These are phyloP conservation scores for Caracal caracal DNA, from an alignment of 2,113 vertebrate species.

Conservation along the genomic window DNA sequence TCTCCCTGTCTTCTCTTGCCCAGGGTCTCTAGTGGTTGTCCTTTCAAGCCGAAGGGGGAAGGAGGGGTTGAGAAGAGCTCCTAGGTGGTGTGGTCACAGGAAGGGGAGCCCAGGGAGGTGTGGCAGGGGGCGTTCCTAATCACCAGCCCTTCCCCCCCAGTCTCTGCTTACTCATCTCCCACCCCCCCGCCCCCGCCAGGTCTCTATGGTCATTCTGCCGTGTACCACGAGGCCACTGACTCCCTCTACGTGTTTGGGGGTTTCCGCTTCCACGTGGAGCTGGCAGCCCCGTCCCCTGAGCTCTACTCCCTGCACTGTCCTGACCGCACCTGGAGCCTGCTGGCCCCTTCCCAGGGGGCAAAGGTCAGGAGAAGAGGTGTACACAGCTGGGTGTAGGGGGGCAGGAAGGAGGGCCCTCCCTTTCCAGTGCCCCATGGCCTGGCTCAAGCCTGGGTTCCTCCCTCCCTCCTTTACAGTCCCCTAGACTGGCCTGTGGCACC, in stretches of 20 bases:
- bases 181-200: slow-evolving; percentile 77
- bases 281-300: slow-evolving; percentile 92
- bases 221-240: slow-evolving; percentile 93
- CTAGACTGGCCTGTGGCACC: not conserved
- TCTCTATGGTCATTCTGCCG: slow-evolving; percentile 93
- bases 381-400: not conserved
- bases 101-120: not conserved
- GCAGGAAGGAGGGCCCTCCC: not conserved
- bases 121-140: not conserved
- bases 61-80: not conserved
- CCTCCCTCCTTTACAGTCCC: not conserved
- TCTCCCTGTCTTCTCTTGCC: not conserved
- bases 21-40: not conserved
- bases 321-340: slow-evolving; percentile 93
- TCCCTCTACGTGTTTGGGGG: slow-evolving; percentile 95
- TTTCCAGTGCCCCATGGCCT: not conserved
- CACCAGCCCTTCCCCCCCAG: not conserved
- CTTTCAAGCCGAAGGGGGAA: not conserved
- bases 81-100: not conserved
- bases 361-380: slow-evolving; percentile 87
- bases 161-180: not conserved
- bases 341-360: slow-evolving; percentile 92
- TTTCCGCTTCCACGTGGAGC: slow-evolving; percentile 93
- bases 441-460: not conserved
- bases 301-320: slow-evolving; percentile 94